Percentiles rank a stretch among this genome's conserved stretches.
These are phyloP conservation scores for Meteorus colon DNA, from an alignment of 2,888 invertebrate species.

Conservation along the genomic window DNA sequence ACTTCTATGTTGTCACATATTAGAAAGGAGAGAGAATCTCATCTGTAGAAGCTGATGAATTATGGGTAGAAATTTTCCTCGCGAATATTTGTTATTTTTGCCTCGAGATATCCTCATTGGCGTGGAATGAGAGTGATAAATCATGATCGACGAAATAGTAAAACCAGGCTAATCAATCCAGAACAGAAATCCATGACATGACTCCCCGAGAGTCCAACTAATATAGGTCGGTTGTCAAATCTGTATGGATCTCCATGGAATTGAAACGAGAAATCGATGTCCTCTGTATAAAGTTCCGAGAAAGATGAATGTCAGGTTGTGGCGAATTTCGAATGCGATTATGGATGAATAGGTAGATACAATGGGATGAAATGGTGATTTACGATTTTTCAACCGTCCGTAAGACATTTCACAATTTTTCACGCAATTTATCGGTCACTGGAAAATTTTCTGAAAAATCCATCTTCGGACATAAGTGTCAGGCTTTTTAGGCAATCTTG, in stretches of 20 bases:
- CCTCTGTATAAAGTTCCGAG: too few species aligned
- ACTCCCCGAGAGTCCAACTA: constrained; percentile 27
- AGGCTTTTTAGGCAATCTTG: too few species aligned
- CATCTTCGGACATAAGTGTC: too few species aligned
- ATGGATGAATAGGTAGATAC: background rate
- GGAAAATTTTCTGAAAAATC: too few species aligned
- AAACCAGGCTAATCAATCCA: constrained; percentile 5
- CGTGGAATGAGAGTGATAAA: background rate
- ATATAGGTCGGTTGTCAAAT: constrained; percentile 1
- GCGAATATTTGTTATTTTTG: background rate
- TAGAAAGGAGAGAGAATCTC: background rate
- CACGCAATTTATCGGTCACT: background rate
- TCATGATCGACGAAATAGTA: background rate
- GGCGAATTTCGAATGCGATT: background rate
- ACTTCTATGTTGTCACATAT: background rate
- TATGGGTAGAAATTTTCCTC: background rate
- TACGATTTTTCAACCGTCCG: background rate
- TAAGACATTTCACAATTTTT: constrained; percentile 1
- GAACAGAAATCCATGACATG: background rate
- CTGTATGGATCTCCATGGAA: background rate
- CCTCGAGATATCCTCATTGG: background rate
- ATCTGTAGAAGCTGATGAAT: background rate
- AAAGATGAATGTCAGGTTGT: background rate
- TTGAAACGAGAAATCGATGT: constrained; percentile 17
- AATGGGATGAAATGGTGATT: background rate